A percentile compares a stretch with the other conserved stretches of the same genome.
Evolutionary conservation across 2,113 vertebrate species (phyloP).

Genomic region (Aegypius monachus): DNA sequence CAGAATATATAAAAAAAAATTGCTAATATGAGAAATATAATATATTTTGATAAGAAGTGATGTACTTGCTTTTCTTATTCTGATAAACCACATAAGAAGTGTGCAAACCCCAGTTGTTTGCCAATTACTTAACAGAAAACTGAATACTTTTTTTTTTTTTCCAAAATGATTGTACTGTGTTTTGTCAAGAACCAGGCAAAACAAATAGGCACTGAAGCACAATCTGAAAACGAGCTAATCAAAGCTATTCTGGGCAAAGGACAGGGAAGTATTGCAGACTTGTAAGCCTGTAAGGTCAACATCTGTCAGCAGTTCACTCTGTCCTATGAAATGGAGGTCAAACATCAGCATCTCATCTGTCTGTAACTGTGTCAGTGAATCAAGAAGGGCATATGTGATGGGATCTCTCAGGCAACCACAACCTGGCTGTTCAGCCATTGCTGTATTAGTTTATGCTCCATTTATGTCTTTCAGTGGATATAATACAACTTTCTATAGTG

Average conservation of each 20-base stretch:
- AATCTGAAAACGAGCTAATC: slow-evolving; percentile 15
- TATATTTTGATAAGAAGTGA: neutral
- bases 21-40: neutral
- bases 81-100: neutral
- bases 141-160: neutral
- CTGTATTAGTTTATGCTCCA: neutral
- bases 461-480: neutral
- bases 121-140: neutral
- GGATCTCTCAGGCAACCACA: neutral
- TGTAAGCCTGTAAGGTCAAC: slow-evolving; percentile 12
- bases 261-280: neutral
- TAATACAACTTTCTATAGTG: neutral
- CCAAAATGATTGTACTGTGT: neutral
- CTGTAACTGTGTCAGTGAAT: neutral
- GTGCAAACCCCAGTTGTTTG: neutral
- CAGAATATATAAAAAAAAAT: neutral
- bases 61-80: neutral
- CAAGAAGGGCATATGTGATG: neutral
- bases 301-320: slow-evolving; percentile 6
- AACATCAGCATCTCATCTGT: neutral
- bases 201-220: neutral
- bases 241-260: neutral
- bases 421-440: neutral
- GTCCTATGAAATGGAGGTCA: neutral
- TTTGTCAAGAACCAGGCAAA: slow-evolving; percentile 1